Percentiles rank a stretch among this genome's conserved stretches.
Conservation (phyloP, 2,888 invertebrate genomes). For the Gandaritis pyraliata region DNA sequence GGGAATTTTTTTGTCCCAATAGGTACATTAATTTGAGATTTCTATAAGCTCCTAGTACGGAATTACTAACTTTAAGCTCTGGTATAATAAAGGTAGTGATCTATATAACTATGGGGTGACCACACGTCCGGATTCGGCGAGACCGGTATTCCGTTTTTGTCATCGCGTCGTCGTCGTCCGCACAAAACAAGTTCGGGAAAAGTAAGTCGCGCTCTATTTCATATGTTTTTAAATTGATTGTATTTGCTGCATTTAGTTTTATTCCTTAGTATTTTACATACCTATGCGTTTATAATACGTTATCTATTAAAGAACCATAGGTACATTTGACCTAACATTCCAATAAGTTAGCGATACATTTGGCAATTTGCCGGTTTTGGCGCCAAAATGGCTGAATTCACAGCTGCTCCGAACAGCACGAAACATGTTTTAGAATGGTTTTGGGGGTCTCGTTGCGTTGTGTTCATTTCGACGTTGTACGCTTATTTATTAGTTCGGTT, state of each 20-base stretch:
- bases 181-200: too few species aligned
- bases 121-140: too few species aligned
- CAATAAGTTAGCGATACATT: constrained; percentile 35
- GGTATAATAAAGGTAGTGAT: too few species aligned
- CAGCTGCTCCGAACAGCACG: constrained; percentile 23
- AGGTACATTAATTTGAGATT: too few species aligned
- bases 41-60: too few species aligned
- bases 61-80: too few species aligned
- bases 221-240: too few species aligned
- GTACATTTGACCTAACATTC: constrained; percentile 18
- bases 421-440: constrained; percentile 22
- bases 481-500: constrained; percentile 31
- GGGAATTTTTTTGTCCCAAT: too few species aligned
- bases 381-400: constrained; percentile 37
- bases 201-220: too few species aligned
- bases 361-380: constrained; percentile 38
- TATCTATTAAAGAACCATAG: constrained; percentile 6
- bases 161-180: too few species aligned
- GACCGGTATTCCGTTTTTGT: too few species aligned
- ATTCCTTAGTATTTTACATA: neutral
- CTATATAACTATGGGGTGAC: too few species aligned
- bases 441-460: constrained; percentile 20
- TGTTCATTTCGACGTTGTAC: constrained; percentile 22
- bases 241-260: neutral
- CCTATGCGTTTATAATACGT: neutral